A percentile compares a stretch with the other conserved stretches of the same genome.
phyloP scores from a whole-genome alignment of 2,888 invertebrate genomes.

The Lycaena phlaeas region DNA sequence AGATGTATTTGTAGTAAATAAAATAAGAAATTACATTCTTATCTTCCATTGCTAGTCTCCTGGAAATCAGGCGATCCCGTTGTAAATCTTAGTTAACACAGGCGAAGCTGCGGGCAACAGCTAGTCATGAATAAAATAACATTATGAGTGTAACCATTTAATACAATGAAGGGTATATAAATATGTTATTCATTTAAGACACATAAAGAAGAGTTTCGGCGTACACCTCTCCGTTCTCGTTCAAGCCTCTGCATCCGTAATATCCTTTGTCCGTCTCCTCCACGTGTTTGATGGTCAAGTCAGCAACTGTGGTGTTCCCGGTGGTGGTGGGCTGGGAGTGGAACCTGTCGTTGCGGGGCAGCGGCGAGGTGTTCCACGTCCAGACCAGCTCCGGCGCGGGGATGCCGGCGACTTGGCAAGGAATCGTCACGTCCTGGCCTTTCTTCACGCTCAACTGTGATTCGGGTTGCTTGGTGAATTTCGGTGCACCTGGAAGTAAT shows the following conservation, averaged over 20 bases:
- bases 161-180: too few relatives aligned
- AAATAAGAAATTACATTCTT: too few relatives aligned
- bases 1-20: too few relatives aligned
- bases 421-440: conserved; percentile 37
- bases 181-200: conserved; percentile 13
- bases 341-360: conserved; percentile 24
- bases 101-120: too few relatives aligned
- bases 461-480: conserved; percentile 29
- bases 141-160: too few relatives aligned
- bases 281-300: conserved; percentile 35
- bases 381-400: conserved; percentile 34
- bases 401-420: conserved; percentile 35
- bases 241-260: conserved; percentile 45
- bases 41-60: too few relatives aligned
- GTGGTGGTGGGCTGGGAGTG: conserved; percentile 13
- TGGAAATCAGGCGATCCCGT: too few relatives aligned
- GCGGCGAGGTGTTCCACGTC: conserved; percentile 37
- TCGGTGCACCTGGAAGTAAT: conserved; percentile 34
- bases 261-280: conserved; percentile 40
- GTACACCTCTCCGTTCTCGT: conserved; percentile 36
- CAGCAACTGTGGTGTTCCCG: conserved; percentile 23
- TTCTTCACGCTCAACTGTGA: conserved; percentile 26
- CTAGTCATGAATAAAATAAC: too few relatives aligned
- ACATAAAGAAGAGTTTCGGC: conserved; percentile 28
- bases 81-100: too few relatives aligned